Conservation (phyloP, 2,888 invertebrate genomes). For the Diadromus collaris region DNA sequence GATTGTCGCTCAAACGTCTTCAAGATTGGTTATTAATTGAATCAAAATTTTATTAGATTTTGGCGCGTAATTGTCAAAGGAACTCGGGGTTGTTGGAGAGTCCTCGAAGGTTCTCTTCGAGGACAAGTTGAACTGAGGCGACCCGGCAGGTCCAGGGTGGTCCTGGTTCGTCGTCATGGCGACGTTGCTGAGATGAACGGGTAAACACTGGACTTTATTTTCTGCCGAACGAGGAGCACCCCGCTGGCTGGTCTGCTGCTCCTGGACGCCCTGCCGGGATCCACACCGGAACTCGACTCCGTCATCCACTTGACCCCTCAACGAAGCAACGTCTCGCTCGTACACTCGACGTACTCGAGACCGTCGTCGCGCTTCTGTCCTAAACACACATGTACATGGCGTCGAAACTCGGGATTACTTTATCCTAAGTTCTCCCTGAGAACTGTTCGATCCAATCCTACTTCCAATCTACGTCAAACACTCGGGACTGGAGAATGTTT, state of each 20-base stretch:
- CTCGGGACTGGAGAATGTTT: background rate
- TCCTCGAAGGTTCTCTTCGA: background rate
- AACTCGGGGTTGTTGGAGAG: slow-evolving; percentile 1
- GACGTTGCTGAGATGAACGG: slow-evolving; percentile 54
- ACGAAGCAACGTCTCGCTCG: background rate
- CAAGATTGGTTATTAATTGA: slow-evolving; percentile 19
- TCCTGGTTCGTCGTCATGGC: slow-evolving; percentile 53
- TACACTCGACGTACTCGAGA: background rate
- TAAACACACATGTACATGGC: slow-evolving; percentile 20
- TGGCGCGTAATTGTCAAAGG: slow-evolving; percentile 3
- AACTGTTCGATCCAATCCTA: slow-evolving; percentile 20
- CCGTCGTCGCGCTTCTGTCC: background rate
- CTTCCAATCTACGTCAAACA: slow-evolving; percentile 14
- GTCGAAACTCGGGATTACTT: slow-evolving; percentile 15
- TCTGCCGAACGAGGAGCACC: slow-evolving; percentile 42
- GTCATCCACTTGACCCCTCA: background rate
- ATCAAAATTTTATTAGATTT: too few species aligned
- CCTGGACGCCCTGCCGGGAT: background rate
- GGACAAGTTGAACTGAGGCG: background rate
- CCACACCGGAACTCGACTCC: slow-evolving; percentile 13
- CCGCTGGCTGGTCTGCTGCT: slow-evolving; percentile 9
- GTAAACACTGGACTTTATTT: slow-evolving; percentile 59
- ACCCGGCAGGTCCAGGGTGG: slow-evolving; percentile 12
- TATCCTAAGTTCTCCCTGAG: slow-evolving; percentile 1
- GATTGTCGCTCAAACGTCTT: background rate